phyloP scores from a whole-genome alignment of 2,888 invertebrate species.

The Saturnia pavonia region DNA sequence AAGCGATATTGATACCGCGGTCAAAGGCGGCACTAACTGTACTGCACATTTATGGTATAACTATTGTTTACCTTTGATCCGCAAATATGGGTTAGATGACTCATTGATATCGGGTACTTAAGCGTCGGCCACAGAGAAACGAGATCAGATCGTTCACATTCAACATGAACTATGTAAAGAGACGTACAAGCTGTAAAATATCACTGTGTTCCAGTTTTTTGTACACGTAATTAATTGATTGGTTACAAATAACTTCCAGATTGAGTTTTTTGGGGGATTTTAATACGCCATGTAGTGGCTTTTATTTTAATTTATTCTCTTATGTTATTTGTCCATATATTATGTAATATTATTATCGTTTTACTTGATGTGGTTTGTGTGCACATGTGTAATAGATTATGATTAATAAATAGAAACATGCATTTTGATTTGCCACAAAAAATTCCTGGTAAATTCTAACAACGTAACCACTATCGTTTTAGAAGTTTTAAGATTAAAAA shows the following conservation, averaged over 20 bases:
- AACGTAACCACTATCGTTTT: too few species aligned
- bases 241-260: not conserved
- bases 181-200: not conserved
- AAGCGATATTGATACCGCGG: slow-evolving; percentile 44
- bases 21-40: slow-evolving; percentile 62
- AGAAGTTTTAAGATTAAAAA: too few species aligned
- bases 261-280: too few species aligned
- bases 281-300: too few species aligned
- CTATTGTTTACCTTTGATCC: slow-evolving; percentile 43
- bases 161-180: not conserved
- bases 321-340: too few species aligned
- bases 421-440: too few species aligned
- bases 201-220: not conserved
- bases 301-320: too few species aligned
- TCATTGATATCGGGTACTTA: slow-evolving; percentile 31
- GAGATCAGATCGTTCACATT: not conserved
- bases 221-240: not conserved
- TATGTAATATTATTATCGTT: too few species aligned
- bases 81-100: slow-evolving; percentile 33
- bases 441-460: too few species aligned
- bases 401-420: too few species aligned
- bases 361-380: too few species aligned
- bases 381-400: too few species aligned
- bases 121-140: slow-evolving; percentile 14
- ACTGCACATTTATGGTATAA: slow-evolving; percentile 53